A percentile compares a stretch with the other conserved stretches of the same genome.
Conservation (phyloP, 2,113 vertebrate species). For the Periophthalmodon schlosseri region DNA sequence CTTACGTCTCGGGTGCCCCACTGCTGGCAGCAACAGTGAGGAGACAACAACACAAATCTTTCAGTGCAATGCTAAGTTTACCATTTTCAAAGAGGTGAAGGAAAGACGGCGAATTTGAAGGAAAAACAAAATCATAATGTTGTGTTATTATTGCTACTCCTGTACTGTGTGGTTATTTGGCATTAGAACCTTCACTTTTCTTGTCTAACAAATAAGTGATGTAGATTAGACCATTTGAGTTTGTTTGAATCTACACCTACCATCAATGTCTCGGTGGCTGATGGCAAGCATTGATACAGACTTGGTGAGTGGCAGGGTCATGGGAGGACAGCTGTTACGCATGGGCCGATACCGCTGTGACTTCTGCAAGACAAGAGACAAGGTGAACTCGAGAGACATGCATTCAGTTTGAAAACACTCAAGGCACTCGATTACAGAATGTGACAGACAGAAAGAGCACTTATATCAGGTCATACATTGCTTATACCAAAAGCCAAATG, state of each 20-base stretch:
- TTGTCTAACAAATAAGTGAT: neutral
- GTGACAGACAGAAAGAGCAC: neutral
- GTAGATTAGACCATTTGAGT: neutral
- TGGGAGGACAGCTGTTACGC: constrained; percentile 76
- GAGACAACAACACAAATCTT: constrained; percentile 69
- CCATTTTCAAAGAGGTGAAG: constrained; percentile 1
- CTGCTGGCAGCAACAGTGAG: constrained; percentile 64
- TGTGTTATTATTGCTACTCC: neutral
- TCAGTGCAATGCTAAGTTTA: constrained; percentile 8
- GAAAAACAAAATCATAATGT: neutral
- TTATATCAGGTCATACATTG: neutral
- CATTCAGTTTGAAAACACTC: neutral
- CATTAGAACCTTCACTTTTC: neutral
- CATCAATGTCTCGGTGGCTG: constrained; percentile 86
- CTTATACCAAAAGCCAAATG: constrained; percentile 2
- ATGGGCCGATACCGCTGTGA: constrained; percentile 63
- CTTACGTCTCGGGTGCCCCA: constrained; percentile 78
- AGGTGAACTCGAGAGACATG: neutral
- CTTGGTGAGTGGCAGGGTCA: constrained; percentile 87
- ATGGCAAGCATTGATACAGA: constrained; percentile 93
- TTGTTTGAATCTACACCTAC: constrained; percentile 66
- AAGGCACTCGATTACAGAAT: neutral
- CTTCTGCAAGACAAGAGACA: constrained; percentile 59
- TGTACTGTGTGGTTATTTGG: neutral
- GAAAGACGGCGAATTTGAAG: neutral